These are phyloP conservation scores for Microcaecilia unicolor DNA, from an alignment of 2,797 vertebrate genomes.

Conservation along the genomic window DNA sequence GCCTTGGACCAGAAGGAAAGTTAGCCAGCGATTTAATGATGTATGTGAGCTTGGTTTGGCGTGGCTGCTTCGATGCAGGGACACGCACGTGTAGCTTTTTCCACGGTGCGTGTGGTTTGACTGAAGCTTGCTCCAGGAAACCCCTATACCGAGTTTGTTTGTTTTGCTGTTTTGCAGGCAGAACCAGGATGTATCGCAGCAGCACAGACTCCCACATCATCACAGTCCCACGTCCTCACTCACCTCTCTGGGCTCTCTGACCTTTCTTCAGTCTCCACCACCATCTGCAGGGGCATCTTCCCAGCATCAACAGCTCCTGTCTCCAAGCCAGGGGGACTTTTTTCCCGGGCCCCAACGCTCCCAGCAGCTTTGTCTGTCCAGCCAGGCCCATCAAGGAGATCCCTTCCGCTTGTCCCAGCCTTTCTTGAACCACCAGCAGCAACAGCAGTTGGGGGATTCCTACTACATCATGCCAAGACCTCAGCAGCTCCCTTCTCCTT, in stretches of 20 bases:
- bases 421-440: slow-evolving; percentile 53
- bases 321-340: slow-evolving; percentile 55
- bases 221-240: slow-evolving; percentile 93
- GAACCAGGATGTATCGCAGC: slow-evolving; percentile 67
- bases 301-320: slow-evolving; percentile 51
- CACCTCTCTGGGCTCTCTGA: slow-evolving; percentile 81
- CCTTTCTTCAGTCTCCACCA: slow-evolving; percentile 78
- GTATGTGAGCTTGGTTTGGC: too few relatives aligned
- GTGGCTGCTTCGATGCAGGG: too few relatives aligned
- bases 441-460: slow-evolving; percentile 46
- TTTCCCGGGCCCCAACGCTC: slow-evolving; percentile 48
- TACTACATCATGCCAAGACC: slow-evolving; percentile 59
- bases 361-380: slow-evolving; percentile 50
- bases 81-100: too few relatives aligned
- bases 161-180: slow-evolving; percentile 63
- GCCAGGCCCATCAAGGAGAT: slow-evolving; percentile 62
- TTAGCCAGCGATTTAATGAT: too few relatives aligned
- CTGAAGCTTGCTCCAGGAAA: too few relatives aligned
- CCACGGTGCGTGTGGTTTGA: too few relatives aligned
- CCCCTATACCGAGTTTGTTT: slow-evolving; percentile 9
- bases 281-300: slow-evolving; percentile 69
- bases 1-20: too few relatives aligned
- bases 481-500: slow-evolving; percentile 66
- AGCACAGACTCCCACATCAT: slow-evolving; percentile 73
- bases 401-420: slow-evolving; percentile 53